Base-by-base conservation (phyloP, 1,140 invertebrate genomes). In the Brachionus sp. region DNA sequence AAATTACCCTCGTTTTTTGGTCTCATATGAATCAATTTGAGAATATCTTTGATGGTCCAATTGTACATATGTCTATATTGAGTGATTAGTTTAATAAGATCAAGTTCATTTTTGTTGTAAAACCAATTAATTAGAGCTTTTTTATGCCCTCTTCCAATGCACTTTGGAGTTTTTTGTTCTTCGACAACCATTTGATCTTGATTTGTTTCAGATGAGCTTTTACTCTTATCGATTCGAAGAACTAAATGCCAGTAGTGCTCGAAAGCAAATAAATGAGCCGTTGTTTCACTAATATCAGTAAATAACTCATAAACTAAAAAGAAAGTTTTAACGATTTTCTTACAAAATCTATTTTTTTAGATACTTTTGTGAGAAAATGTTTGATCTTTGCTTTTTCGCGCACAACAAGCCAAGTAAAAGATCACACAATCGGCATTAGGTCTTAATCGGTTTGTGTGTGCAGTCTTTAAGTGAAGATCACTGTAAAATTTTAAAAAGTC, bases 91-190 rank as follows among this genome's bases (percentile, higher is more conserved):
- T 46, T 44, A 12, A 75, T 23, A 23, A 75, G 33, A 16, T 75
- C 70, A 25, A 33, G n/a, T 25, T 75, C 70, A 46, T 46, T 75
- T 75, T 46, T 23, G 10, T 46, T 75, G 23, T 23, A 75, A 29
- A 46, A 75, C 70, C 70, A 75, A 25, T 75, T 75, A 12, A 75
- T 75, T 2, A 75, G 42, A 29, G 70, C 70, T 33, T 75, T 75
- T 46, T 75, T 75, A 16, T 75, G 70, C 3, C 70, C 70, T 25
- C 25, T 75, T 7, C 70, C 70, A n/a, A 75, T 75, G n/a, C 44
- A 44, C 44, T 75, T 75, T n/a, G 16, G 13, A 46, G 3, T 25
- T 46, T 75, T 75, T 23, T 35, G 19, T 16, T 25, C 23, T 3
- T 44, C 19, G 10, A 25, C 7, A 13, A 1, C 19, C 39, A 44